phyloP scores from a whole-genome alignment of 2,113 vertebrate genomes.

The Anhinga anhinga region DNA sequence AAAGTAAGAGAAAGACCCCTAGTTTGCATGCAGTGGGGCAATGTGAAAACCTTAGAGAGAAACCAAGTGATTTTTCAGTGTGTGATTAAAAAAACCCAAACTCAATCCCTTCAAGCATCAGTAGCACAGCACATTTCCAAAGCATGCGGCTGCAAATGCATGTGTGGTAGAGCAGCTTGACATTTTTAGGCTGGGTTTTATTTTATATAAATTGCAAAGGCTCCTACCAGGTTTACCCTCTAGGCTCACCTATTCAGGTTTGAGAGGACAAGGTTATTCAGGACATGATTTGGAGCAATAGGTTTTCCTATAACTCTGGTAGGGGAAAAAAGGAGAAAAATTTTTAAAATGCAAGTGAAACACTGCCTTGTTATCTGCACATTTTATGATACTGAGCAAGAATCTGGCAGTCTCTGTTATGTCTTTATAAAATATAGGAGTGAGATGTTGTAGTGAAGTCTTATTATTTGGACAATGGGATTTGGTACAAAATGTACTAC shows the following conservation, averaged over 20 bases:
- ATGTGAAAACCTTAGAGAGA: background rate
- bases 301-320: accelerated
- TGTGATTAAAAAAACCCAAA: background rate
- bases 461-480: background rate
- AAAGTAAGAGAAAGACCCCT: background rate
- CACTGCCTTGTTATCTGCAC: background rate
- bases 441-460: background rate
- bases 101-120: background rate
- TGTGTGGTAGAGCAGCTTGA: background rate
- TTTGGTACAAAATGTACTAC: background rate
- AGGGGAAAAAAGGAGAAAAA: background rate
- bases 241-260: background rate
- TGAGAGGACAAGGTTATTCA: background rate
- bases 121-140: background rate
- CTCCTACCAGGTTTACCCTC: background rate
- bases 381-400: background rate
- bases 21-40: background rate
- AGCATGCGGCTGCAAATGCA: background rate
- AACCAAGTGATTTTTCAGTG: background rate
- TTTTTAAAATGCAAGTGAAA: background rate
- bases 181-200: background rate
- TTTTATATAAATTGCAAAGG: background rate
- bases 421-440: background rate
- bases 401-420: background rate
- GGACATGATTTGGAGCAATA: background rate